These are phyloP conservation scores for Thalpophila matura DNA, from an alignment of 2,888 invertebrate species.

Conservation along the genomic window DNA sequence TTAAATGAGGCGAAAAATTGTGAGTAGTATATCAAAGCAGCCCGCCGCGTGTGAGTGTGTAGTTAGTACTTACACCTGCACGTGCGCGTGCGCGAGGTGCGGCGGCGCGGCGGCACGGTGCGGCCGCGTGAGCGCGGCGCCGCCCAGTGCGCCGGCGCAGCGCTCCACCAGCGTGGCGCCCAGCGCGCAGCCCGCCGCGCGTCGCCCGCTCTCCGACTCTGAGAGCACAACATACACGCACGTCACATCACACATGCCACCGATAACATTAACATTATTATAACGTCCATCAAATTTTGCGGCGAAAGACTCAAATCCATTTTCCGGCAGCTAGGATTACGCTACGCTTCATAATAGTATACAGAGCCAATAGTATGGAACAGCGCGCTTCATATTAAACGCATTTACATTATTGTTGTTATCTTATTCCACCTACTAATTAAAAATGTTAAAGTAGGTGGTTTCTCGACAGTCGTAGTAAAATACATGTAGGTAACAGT, in stretches of 20 bases:
- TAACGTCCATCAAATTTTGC: no score
- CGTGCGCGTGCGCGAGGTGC: constrained; percentile 76
- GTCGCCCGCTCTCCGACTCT: constrained; percentile 62
- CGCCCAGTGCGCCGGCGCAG: constrained; percentile 78
- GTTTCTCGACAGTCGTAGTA: neutral
- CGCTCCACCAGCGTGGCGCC: constrained; percentile 81
- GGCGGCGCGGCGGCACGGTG: constrained; percentile 74
- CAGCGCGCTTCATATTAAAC: no score
- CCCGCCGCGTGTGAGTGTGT: neutral
- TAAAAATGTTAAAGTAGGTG: no score
- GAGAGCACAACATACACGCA: neutral
- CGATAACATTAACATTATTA: no score
- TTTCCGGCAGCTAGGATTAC: no score
- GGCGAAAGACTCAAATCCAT: no score
- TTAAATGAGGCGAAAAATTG: no score
- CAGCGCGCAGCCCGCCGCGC: constrained; percentile 61
- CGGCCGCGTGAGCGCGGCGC: constrained; percentile 83
- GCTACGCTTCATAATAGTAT: no score
- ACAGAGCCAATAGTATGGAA: no score
- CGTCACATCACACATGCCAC: neutral
- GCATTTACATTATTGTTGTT: no score
- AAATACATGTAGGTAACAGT: neutral
- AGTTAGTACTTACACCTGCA: constrained; percentile 79
- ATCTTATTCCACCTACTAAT: no score
- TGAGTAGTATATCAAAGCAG: no score